Percentiles rank a stretch among this genome's conserved stretches.
These are phyloP conservation scores for Scopus umbretta DNA, from an alignment of 2,113 vertebrate genomes.

Conservation along the genomic window DNA sequence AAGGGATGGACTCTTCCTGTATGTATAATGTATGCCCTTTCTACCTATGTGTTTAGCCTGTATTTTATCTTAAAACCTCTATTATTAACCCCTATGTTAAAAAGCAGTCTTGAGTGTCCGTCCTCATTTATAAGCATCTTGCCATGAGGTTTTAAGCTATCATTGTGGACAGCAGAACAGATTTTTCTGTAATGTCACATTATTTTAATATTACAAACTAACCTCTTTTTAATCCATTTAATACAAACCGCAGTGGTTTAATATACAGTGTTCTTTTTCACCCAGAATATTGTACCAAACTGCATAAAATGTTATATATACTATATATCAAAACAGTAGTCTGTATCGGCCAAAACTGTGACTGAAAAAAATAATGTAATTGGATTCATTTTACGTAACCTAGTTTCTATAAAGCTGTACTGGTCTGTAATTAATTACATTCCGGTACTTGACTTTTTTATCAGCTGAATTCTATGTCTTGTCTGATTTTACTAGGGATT, in stretches of 20 bases:
- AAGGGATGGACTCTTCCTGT: not conserved
- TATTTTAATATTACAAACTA: not conserved
- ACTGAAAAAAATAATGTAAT: not conserved
- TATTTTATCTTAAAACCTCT: not conserved
- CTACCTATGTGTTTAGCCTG: not conserved
- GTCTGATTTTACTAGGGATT: not conserved
- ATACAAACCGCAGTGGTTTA: not conserved
- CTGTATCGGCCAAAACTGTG: not conserved
- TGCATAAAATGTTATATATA: not conserved
- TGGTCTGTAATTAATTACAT: not conserved
- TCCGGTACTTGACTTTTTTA: not conserved
- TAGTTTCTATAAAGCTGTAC: not conserved
- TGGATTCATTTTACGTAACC: accelerated
- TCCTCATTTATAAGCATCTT: not conserved
- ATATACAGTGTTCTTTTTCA: not conserved
- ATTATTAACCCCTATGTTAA: not conserved
- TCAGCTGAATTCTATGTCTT: not conserved
- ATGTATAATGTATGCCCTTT: not conserved
- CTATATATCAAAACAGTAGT: not conserved
- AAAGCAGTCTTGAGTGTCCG: not conserved
- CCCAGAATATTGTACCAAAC: not conserved
- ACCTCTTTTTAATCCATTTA: not conserved
- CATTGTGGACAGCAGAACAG: not conserved
- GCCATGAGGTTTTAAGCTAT: not conserved
- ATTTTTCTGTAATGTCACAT: not conserved